Percentiles rank a stretch among this genome's conserved stretches.
phyloP scores from a whole-genome alignment of 2,888 invertebrate genomes.

The Rotaria socialis region DNA sequence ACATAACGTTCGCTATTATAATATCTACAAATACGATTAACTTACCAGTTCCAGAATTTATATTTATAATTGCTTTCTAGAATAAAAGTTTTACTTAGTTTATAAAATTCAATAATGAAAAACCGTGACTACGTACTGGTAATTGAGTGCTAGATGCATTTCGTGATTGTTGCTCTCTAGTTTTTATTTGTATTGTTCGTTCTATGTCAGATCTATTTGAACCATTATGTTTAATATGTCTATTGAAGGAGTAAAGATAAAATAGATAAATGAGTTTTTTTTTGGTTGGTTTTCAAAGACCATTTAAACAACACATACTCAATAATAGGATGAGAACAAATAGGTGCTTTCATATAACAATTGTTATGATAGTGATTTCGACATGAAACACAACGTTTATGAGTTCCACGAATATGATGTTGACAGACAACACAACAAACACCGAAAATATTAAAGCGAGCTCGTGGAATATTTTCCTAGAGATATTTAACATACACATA shows the following conservation, averaged over 20 bases:
- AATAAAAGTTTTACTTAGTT: neutral
- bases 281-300: neutral
- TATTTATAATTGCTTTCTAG: neutral
- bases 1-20: too few relatives aligned
- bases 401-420: neutral
- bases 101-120: too few relatives aligned
- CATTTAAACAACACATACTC: neutral
- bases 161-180: neutral
- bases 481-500: neutral
- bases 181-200: neutral
- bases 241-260: neutral
- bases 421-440: neutral
- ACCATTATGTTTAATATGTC: neutral
- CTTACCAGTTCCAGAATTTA: neutral
- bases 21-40: neutral
- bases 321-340: conserved; percentile 1
- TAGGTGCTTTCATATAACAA: neutral
- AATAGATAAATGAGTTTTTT: neutral
- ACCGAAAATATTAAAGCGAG: neutral
- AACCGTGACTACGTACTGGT: neutral
- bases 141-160: neutral
- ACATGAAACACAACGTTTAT: conserved; percentile 26
- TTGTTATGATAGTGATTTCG: neutral
- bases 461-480: neutral
- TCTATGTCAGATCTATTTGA: neutral